phyloP scores from a whole-genome alignment of 1,140 invertebrate genomes.

The Ridgeia piscesae region DNA sequence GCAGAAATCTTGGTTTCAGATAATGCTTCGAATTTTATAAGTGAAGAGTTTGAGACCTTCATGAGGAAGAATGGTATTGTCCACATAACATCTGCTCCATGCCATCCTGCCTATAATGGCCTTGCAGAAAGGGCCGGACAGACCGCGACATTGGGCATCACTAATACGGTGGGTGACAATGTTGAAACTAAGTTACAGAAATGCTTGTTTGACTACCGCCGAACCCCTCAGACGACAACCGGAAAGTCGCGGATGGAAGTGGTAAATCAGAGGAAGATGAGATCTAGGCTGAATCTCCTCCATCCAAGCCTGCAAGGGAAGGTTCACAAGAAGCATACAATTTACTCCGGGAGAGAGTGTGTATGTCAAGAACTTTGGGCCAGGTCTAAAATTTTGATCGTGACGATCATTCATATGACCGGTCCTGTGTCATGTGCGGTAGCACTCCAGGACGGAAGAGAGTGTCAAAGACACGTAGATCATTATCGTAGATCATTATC shows the following conservation, averaged over 20 bases:
- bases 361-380: background rate
- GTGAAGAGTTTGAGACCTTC: slow-evolving; percentile 52
- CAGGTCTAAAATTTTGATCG: background rate
- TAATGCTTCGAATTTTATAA: slow-evolving; percentile 56
- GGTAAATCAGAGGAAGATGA: background rate
- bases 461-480: background rate
- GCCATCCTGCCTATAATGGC: slow-evolving; percentile 57
- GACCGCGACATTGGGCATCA: slow-evolving; percentile 30
- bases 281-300: background rate
- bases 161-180: background rate
- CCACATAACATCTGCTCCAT: slow-evolving; percentile 50
- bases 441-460: background rate
- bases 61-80: slow-evolving; percentile 49
- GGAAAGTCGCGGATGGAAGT: background rate
- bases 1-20: slow-evolving; percentile 53
- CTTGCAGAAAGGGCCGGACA: slow-evolving; percentile 48
- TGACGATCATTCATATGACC: background rate
- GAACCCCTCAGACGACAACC: background rate
- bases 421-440: background rate
- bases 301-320: slow-evolving; percentile 6
- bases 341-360: background rate
- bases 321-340: background rate
- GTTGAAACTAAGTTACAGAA: background rate
- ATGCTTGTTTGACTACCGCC: background rate
- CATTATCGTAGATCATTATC: background rate